Percentiles rank a stretch among this genome's conserved stretches.
Conservation (phyloP, 2,113 vertebrate genomes). For the Rissa tridactyla region DNA sequence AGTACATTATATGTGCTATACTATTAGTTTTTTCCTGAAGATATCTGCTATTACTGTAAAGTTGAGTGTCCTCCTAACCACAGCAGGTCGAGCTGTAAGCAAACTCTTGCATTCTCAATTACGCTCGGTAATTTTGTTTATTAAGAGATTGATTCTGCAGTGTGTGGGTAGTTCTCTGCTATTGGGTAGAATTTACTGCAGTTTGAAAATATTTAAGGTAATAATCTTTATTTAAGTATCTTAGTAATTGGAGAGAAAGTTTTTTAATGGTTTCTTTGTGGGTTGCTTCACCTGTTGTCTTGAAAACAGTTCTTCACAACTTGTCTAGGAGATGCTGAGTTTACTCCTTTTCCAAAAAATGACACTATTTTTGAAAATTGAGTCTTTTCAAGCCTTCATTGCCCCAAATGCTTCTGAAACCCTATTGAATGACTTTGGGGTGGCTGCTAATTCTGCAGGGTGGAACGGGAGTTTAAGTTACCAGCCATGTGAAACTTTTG, state of each 20-base stretch:
- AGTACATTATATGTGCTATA: not conserved
- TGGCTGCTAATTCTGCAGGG: not conserved
- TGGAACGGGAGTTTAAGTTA: not conserved
- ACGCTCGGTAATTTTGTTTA: not conserved
- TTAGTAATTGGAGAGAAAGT: not conserved
- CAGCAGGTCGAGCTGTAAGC: not conserved
- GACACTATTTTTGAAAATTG: not conserved
- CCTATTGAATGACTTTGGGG: not conserved
- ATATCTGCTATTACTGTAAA: not conserved
- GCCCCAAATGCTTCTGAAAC: not conserved
- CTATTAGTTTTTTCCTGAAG: not conserved
- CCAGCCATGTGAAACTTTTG: not conserved
- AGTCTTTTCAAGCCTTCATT: not conserved
- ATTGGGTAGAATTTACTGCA: not conserved
- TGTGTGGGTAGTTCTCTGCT: not conserved
- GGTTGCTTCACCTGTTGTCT: not conserved
- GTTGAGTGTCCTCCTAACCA: not conserved
- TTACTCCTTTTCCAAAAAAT: not conserved
- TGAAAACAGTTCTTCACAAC: not conserved
- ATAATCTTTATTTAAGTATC: not conserved
- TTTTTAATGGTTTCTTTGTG: not conserved
- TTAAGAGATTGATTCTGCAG: conserved; percentile 8
- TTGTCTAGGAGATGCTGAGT: not conserved
- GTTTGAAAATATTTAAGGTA: not conserved
- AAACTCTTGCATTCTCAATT: not conserved